Conservation (phyloP, 2,888 invertebrate genomes). For the Diloba caeruleocephala region DNA sequence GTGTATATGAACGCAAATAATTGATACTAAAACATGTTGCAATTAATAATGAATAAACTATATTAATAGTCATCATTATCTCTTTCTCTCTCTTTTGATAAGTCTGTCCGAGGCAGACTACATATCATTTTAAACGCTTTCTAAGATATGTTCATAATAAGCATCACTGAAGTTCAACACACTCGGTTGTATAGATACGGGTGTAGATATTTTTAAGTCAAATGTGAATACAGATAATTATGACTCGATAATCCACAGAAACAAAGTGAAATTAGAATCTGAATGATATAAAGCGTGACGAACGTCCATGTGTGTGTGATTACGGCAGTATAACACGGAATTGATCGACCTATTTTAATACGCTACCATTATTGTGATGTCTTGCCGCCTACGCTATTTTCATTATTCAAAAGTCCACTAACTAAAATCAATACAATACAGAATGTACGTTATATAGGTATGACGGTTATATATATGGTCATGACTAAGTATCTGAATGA, state of each 20-base stretch:
- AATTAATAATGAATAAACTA: slow-evolving; percentile 5
- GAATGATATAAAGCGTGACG: background rate
- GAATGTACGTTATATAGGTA: slow-evolving; percentile 9
- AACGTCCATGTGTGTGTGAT: background rate
- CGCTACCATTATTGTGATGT: slow-evolving; percentile 45
- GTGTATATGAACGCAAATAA: slow-evolving; percentile 41
- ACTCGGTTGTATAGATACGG: too few relatives aligned
- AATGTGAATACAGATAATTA: too few relatives aligned
- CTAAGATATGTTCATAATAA: too few relatives aligned
- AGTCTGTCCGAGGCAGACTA: too few relatives aligned
- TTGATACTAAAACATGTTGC: slow-evolving; percentile 13
- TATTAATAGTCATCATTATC: too few relatives aligned
- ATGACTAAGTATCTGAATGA: slow-evolving; percentile 28
- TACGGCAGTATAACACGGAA: slow-evolving; percentile 37
- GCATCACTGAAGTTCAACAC: too few relatives aligned
- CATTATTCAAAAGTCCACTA: slow-evolving; percentile 57
- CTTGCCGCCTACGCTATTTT: slow-evolving; percentile 48
- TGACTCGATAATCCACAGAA: slow-evolving; percentile 3
- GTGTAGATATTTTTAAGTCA: too few relatives aligned
- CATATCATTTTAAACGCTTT: too few relatives aligned
- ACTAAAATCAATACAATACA: slow-evolving; percentile 56
- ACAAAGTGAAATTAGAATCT: slow-evolving; percentile 7
- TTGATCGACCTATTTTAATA: slow-evolving; percentile 61
- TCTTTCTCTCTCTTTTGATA: too few relatives aligned
- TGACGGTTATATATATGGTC: slow-evolving; percentile 22